Evolutionary conservation across 2,888 invertebrate species (phyloP).

Genomic region (Heliconius aoede): DNA sequence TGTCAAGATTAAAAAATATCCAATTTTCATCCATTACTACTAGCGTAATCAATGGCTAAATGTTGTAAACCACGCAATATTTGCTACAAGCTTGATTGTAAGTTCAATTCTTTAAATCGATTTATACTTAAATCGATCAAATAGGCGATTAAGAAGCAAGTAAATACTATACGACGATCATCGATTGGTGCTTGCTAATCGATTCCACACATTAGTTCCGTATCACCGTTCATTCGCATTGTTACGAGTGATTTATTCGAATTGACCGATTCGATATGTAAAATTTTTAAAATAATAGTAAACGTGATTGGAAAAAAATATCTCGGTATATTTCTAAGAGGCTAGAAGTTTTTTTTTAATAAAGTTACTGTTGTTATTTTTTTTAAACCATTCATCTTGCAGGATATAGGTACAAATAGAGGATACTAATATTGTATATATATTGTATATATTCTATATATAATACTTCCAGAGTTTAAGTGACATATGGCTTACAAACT

Average conservation of each 20-base stretch:
- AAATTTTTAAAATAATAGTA: background rate
- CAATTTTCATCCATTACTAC: no score
- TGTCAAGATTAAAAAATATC: no score
- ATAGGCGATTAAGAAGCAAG: constrained; percentile 33
- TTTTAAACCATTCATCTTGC: no score
- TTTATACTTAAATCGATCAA: constrained; percentile 32
- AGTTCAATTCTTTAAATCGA: constrained; percentile 8
- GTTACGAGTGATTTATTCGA: constrained; percentile 42
- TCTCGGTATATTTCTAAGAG: background rate
- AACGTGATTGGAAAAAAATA: background rate
- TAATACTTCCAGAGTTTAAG: background rate
- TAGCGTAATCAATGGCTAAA: background rate
- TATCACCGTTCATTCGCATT: constrained; percentile 43
- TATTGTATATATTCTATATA: no score
- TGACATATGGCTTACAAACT: background rate
- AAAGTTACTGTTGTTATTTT: no score
- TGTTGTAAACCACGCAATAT: background rate
- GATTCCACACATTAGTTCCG: constrained; percentile 49
- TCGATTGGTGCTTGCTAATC: constrained; percentile 49
- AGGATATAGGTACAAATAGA: no score
- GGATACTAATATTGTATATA: no score
- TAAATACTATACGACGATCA: constrained; percentile 36
- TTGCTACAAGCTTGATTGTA: background rate
- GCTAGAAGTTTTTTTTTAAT: no score
- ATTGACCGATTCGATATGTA: constrained; percentile 37